These are phyloP conservation scores for Tinamus major DNA, from an alignment of 2,797 vertebrate species.

Conservation along the genomic window DNA sequence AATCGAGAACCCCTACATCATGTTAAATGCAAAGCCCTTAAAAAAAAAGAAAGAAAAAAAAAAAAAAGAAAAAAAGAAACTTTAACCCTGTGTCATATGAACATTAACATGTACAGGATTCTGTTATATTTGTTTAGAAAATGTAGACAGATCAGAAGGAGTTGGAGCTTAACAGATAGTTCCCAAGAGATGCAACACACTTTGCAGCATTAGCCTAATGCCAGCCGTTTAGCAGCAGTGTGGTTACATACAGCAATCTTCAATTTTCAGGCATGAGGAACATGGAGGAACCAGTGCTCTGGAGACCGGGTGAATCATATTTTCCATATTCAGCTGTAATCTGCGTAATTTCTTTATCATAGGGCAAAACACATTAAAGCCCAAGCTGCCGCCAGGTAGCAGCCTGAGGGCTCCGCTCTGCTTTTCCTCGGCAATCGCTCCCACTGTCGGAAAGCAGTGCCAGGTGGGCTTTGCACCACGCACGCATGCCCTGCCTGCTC, in stretches of 20 bases:
- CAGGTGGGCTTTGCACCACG: fast-evolving
- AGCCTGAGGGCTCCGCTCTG: neutral
- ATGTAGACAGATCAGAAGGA: neutral
- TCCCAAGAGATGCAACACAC: neutral
- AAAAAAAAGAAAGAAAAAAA: too few species aligned
- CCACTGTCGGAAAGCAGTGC: fast-evolving
- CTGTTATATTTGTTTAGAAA: neutral
- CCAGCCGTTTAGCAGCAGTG: neutral
- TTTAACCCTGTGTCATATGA: fast-evolving
- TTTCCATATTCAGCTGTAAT: neutral
- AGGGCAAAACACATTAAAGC: neutral
- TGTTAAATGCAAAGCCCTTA: fast-evolving
- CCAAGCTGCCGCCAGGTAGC: neutral
- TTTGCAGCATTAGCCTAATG: fast-evolving
- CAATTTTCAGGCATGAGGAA: neutral
- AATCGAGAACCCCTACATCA: fast-evolving
- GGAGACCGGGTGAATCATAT: neutral
- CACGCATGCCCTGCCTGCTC: fast-evolving
- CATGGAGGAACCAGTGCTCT: neutral
- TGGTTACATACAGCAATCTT: fast-evolving
- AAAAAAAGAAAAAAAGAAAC: too few species aligned
- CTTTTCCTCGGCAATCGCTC: neutral
- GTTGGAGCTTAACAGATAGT: neutral
- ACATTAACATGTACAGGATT: fast-evolving
- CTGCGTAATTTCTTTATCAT: slow-evolving; percentile 19